phyloP scores from a whole-genome alignment of 1,140 invertebrate species.

The Heliconius hewitsoni region DNA sequence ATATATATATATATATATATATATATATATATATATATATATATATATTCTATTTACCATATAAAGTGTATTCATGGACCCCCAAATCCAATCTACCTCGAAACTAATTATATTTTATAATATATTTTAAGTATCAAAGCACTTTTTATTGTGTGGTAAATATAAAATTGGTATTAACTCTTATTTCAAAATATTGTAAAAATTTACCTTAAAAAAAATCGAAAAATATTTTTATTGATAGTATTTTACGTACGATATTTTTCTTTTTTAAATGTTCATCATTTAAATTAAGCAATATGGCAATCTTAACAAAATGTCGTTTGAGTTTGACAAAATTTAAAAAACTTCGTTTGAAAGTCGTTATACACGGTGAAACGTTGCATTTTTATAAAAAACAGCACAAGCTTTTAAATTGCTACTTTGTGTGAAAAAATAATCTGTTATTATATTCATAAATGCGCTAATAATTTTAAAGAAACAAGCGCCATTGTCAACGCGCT shows the following conservation, averaged over 20 bases:
- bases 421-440: constrained; percentile 3
- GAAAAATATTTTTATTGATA: too few species aligned
- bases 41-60: too few species aligned
- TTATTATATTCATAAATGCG: constrained; percentile 19
- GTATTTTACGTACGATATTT: neutral
- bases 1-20: too few species aligned
- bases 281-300: constrained; percentile 12
- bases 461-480: neutral
- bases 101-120: too few species aligned
- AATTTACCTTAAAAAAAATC: too few species aligned
- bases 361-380: constrained; percentile 44
- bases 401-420: neutral
- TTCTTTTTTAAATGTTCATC: neutral
- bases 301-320: constrained; percentile 34
- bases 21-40: too few species aligned
- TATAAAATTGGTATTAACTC: too few species aligned
- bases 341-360: constrained; percentile 72
- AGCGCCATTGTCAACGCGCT: constrained; percentile 16
- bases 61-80: too few species aligned
- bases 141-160: too few species aligned
- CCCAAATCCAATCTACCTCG: too few species aligned
- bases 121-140: too few species aligned
- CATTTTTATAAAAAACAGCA: constrained; percentile 19
- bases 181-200: too few species aligned
- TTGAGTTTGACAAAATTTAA: constrained; percentile 57